Evolutionary conservation across 2,113 vertebrate genomes (phyloP).

Genomic region (Telmatochromis brichardi): DNA sequence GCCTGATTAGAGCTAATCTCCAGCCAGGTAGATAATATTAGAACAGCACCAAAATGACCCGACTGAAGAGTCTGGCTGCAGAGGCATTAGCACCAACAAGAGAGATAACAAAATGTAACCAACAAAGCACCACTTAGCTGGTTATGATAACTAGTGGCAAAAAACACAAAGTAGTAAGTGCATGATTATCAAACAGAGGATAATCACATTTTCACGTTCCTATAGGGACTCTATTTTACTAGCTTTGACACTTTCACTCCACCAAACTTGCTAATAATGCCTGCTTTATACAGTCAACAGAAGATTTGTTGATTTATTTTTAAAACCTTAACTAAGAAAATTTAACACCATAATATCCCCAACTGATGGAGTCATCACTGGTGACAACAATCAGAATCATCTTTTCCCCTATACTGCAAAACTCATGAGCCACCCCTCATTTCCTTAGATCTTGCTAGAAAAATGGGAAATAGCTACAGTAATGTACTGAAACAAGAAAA

Average conservation of each 20-base stretch:
- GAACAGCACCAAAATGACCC: conserved; percentile 15
- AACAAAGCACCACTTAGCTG: not conserved
- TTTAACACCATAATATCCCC: not conserved
- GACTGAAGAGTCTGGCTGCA: conserved; percentile 16
- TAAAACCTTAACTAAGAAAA: not conserved
- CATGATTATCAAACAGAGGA: not conserved
- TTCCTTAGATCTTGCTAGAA: not conserved
- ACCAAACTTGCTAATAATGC: not conserved
- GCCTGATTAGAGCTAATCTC: conserved; percentile 62
- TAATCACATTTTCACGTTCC: not conserved
- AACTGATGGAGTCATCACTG: not conserved
- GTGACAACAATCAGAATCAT: not conserved
- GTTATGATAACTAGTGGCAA: not conserved
- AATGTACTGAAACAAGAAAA: not conserved
- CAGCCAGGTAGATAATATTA: conserved; percentile 56
- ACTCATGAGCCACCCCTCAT: not conserved
- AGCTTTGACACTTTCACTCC: not conserved
- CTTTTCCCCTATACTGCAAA: not conserved
- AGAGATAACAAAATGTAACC: not conserved
- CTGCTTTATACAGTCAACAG: not conserved
- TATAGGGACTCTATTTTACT: not conserved
- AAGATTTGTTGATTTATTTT: not conserved
- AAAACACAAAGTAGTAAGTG: not conserved
- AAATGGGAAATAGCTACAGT: not conserved
- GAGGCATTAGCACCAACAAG: not conserved